Base-by-base conservation (phyloP, 2,888 invertebrate genomes). In the Phragmatobia fuliginosa region DNA sequence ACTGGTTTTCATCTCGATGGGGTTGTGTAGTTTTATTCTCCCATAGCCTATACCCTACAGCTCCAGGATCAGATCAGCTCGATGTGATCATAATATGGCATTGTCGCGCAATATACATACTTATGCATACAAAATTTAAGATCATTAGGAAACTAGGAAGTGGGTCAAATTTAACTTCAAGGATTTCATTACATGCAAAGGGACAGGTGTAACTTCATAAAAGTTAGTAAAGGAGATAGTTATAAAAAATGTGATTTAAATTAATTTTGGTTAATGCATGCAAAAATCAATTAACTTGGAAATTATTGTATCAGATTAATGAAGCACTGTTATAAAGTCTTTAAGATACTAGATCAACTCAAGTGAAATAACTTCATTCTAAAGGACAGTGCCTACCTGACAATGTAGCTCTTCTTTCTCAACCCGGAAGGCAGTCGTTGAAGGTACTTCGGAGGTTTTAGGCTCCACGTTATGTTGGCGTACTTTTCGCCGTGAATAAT, bases 401-500 rank as follows among this genome's bases (percentile, higher is more conserved):
- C 88, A 75, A 86, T 83, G 75, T 94, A 95, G 61, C 76, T 85
- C 62, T 83, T 85, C 72, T 91, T 94, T 56, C 68, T 79, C 66
- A 94, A 73, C 10, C 81, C 84, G 0, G 88, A 87, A 0, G 94
- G 94, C 56, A 94, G 81, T 25, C 94, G 84, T 31, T 89, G 87
- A 0, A 91, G 94, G 70, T 84, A 83, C 0, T 67, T 58, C 0
- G 94, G 94, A 2, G 72, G 76, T 0, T 92, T 91, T 0, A 94
- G 84, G 0, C 78, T 80, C 95, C 94, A 95, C 75, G 82, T 90
- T 14, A 94, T 82, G 73, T 94, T 93, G 25, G 89, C 89, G 71
- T 88, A 89, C 21, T 91, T 75, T 6, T 91, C 90, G 0, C 88
- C 91, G 0, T 86, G 77, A 0, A 90, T 74, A 11, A 86, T 80